Evolutionary conservation across 2,888 invertebrate species (phyloP).

Genomic region (Punctoribates punctum): DNA sequence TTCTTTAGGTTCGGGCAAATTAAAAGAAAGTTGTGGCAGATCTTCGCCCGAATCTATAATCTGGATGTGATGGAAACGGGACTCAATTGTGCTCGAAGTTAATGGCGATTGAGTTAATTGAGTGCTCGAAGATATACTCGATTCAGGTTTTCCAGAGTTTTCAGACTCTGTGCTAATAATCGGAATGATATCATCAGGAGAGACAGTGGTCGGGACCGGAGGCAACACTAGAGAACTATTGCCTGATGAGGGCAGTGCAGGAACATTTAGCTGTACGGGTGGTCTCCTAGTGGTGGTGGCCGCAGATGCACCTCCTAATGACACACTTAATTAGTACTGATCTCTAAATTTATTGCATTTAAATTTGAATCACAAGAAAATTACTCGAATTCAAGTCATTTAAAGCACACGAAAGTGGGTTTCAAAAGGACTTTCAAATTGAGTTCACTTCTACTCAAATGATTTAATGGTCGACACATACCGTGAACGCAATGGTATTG

Average conservation of each 20-base stretch:
- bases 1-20: slow-evolving; percentile 17
- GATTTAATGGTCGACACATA: slow-evolving; percentile 36
- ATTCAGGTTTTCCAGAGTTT: not conserved
- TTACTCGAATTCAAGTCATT: not conserved
- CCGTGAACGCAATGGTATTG: slow-evolving; percentile 58
- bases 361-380: not conserved
- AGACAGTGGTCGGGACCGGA: not conserved
- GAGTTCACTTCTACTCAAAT: not conserved
- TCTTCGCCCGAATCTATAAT: slow-evolving; percentile 6
- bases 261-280: slow-evolving; percentile 12
- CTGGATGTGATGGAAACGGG: not conserved
- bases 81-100: not conserved
- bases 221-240: not conserved
- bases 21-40: not conserved
- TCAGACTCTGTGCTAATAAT: slow-evolving; percentile 26
- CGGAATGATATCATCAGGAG: slow-evolving; percentile 6
- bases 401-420: not conserved
- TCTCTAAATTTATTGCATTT: not conserved
- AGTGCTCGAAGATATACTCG: slow-evolving; percentile 19
- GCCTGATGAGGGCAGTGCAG: not conserved
- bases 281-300: slow-evolving; percentile 17
- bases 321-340: slow-evolving; percentile 23
- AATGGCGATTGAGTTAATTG: not conserved
- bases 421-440: not conserved
- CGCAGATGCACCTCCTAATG: slow-evolving; percentile 1